phyloP scores from a whole-genome alignment of 1,140 invertebrate genomes.

The Drosophila ironensis region DNA sequence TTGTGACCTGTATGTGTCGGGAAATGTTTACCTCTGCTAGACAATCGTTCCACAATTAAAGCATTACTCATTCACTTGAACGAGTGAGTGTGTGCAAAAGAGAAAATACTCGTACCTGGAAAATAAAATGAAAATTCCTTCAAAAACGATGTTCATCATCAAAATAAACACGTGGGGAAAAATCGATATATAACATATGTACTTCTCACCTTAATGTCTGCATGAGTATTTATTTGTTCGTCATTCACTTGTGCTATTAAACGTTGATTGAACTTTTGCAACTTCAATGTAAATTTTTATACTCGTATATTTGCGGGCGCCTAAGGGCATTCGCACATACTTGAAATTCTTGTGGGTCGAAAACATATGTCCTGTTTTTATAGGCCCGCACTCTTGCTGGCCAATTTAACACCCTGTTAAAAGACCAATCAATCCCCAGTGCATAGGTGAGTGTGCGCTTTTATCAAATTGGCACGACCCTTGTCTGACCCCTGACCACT shows the following conservation, averaged over 20 bases:
- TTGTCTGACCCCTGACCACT: constrained; percentile 15
- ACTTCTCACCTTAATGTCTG: too few relatives aligned
- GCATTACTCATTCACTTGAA: too few relatives aligned
- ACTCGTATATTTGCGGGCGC: background rate
- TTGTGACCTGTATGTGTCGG: background rate
- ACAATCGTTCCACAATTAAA: too few relatives aligned
- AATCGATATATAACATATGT: too few relatives aligned
- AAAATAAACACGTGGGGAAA: too few relatives aligned
- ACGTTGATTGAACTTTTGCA: background rate
- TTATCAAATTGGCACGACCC: constrained; percentile 26
- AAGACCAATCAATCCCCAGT: constrained; percentile 7
- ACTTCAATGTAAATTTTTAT: too few relatives aligned
- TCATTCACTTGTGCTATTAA: background rate
- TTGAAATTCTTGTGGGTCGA: background rate
- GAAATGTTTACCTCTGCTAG: too few relatives aligned
- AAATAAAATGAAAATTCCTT: too few relatives aligned
- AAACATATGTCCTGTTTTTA: background rate
- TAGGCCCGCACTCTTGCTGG: background rate
- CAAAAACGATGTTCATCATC: too few relatives aligned
- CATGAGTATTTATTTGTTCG: too few relatives aligned
- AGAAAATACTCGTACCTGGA: too few relatives aligned
- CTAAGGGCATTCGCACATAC: background rate
- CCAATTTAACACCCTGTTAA: constrained; percentile 32
- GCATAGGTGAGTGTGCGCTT: background rate
- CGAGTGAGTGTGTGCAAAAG: too few relatives aligned